Percentiles rank a stretch among this genome's conserved stretches.
phyloP scores from a whole-genome alignment of 30 jellyfish, hydroid and myxozoan genomes.

The Turritopsis rubra region DNA sequence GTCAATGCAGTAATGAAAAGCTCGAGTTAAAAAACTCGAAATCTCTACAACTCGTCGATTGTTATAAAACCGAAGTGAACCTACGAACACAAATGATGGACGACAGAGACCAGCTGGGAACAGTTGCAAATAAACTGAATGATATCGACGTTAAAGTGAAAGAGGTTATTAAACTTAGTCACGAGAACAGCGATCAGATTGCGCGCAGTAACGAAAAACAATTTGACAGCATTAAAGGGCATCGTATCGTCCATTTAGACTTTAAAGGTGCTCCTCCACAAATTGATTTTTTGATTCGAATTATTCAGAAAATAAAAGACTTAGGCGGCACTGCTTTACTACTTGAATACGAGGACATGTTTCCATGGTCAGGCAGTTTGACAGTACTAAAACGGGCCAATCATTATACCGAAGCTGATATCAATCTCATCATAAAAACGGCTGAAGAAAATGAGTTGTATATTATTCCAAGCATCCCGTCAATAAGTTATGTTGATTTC shows the following conservation, averaged over 20 bases:
- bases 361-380: conserved; percentile 57
- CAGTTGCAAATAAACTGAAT: background rate
- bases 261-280: conserved; percentile 87
- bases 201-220: background rate
- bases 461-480: conserved; percentile 67
- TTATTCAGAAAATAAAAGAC: conserved; percentile 36
- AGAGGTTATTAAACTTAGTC: background rate
- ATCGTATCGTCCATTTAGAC: conserved; percentile 62
- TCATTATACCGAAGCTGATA: conserved; percentile 51
- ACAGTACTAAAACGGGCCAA: conserved; percentile 24
- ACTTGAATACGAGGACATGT: conserved; percentile 78
- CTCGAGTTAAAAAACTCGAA: background rate
- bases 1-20: background rate
- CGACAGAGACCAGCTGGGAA: background rate
- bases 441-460: conserved; percentile 50
- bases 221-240: conserved; percentile 41
- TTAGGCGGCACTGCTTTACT: conserved; percentile 66
- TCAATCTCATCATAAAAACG: conserved; percentile 34
- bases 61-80: background rate
- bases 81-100: background rate
- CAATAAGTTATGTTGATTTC: conserved; percentile 78
- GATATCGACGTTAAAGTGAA: background rate
- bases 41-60: background rate
- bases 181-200: background rate
- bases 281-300: conserved; percentile 32